Evolutionary conservation across 2,888 invertebrate species (phyloP), one percentile per base, ranked within the genome.

Genomic region (Acleris sparsana): DNA sequence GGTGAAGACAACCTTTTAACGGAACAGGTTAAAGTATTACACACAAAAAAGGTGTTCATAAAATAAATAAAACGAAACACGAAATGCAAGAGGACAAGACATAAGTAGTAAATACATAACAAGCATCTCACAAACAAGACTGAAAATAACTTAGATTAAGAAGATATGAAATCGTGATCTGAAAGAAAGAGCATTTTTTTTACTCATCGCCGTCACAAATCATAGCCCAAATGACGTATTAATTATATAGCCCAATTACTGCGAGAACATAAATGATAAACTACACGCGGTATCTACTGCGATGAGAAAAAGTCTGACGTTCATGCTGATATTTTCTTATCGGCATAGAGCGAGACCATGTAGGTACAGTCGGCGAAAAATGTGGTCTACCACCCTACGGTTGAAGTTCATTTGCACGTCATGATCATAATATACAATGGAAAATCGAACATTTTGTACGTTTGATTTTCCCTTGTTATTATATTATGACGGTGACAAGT

Each of bases 121-220:
- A 39, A 43, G 49, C 51, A 55, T 20, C 43, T 44, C 16, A 51
- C 0, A 33, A 44, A 44, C 39, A 59, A 56, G 53, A 52, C 46
- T 46, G 57, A 53, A 43, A 66, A 44, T 29, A 57, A 46, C 39
- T 51, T n/a, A n/a, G 55, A 20, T 61, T 65, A 57, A 66, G 58
- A 64, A 60, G 69, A 61, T 61, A 72, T 63, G 61, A 68, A 71
- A 62, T 62, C 58, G 64, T 60, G 66, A 73, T 70, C 68, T 63
- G 55, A 59, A 62, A 70, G 58, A 49, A 61, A 62, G 67, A 60
- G 62, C 70, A 63, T 65, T 69, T 65, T 68, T 65, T 69, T 80
- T 78, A 80, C 77, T 75, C 74, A 58, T 48, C 57, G 56, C 29
- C 66, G 71, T 73, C 79, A 79, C 79, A 76, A 74, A 63, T 73